Conservation (phyloP, 2,113 vertebrate species). For the Bubo blakistoni region DNA sequence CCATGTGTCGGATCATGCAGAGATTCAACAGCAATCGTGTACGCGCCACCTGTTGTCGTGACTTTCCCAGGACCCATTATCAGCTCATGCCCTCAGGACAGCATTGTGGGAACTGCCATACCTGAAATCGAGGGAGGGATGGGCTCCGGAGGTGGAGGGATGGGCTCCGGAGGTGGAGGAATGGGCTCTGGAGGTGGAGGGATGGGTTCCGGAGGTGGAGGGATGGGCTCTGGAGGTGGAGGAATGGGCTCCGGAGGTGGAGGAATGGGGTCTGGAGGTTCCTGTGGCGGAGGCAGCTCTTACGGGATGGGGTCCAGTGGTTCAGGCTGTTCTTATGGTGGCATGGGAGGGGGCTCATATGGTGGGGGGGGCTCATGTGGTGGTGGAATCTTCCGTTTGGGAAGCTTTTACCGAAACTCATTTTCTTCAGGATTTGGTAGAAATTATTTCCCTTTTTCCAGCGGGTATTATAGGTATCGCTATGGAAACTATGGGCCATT, state of each 20-base stretch:
- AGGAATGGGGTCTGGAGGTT: not conserved
- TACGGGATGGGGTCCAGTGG: not conserved
- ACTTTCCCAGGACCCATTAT: conserved; percentile 46
- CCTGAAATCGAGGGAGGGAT: not conserved
- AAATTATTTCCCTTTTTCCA: not conserved
- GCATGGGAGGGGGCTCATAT: not conserved
- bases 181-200: not conserved
- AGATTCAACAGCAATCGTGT: conserved; percentile 10
- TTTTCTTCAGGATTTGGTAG: not conserved
- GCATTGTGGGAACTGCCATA: not conserved
- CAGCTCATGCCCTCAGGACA: conserved; percentile 10
- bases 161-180: not conserved
- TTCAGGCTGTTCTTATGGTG: not conserved
- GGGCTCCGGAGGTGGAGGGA: not conserved
- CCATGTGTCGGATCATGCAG: not conserved
- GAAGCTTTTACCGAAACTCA: not conserved
- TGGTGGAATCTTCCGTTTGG: not conserved
- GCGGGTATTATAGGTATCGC: conserved; percentile 25
- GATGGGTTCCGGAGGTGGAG: not conserved
- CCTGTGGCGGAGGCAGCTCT: not conserved
- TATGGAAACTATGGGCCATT: conserved; percentile 7
- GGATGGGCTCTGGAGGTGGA: not conserved
- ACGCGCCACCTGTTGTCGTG: not conserved
- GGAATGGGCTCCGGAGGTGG: not conserved
- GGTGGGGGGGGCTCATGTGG: not conserved